These are phyloP conservation scores for Drosophila stalkeri DNA, from an alignment of 2,888 invertebrate species.

Conservation along the genomic window DNA sequence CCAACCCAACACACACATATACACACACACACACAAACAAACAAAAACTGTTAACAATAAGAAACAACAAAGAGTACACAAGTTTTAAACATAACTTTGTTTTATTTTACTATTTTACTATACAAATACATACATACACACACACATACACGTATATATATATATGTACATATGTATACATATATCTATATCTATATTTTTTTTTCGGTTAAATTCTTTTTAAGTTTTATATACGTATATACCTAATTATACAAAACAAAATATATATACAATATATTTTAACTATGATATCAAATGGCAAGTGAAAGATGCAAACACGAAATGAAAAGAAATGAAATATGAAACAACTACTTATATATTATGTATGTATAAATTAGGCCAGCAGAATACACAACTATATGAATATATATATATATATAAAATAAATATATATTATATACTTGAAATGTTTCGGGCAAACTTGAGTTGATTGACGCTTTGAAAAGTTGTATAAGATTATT, in stretches of 20 bases:
- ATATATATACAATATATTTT: slow-evolving; percentile 65
- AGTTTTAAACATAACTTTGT: slow-evolving; percentile 63
- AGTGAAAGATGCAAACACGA: slow-evolving; percentile 36
- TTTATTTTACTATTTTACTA: slow-evolving; percentile 51
- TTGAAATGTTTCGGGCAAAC: slow-evolving; percentile 32
- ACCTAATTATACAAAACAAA: slow-evolving; percentile 40
- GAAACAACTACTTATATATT: slow-evolving; percentile 41
- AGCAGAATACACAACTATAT: slow-evolving; percentile 28
- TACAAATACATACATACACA: slow-evolving; percentile 22
- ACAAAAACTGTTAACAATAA: slow-evolving; percentile 44
- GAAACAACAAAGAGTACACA: slow-evolving; percentile 70
- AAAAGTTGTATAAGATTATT: slow-evolving; percentile 51
- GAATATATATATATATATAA: neutral
- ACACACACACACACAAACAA: slow-evolving; percentile 10
- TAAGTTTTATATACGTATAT: slow-evolving; percentile 66
- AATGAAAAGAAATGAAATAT: slow-evolving; percentile 29
- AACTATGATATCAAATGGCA: slow-evolving; percentile 51
- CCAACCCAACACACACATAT: slow-evolving; percentile 6
- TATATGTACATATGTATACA: slow-evolving; percentile 19
- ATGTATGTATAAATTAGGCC: slow-evolving; percentile 58
- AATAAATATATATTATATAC: neutral
- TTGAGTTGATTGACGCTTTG: slow-evolving; percentile 50
- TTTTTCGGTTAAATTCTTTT: slow-evolving; percentile 75
- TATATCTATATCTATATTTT: slow-evolving; percentile 31
- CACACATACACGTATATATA: slow-evolving; percentile 14